These are phyloP conservation scores for Epinotia brunnichana DNA, from an alignment of 2,888 invertebrate genomes.

Conservation along the genomic window DNA sequence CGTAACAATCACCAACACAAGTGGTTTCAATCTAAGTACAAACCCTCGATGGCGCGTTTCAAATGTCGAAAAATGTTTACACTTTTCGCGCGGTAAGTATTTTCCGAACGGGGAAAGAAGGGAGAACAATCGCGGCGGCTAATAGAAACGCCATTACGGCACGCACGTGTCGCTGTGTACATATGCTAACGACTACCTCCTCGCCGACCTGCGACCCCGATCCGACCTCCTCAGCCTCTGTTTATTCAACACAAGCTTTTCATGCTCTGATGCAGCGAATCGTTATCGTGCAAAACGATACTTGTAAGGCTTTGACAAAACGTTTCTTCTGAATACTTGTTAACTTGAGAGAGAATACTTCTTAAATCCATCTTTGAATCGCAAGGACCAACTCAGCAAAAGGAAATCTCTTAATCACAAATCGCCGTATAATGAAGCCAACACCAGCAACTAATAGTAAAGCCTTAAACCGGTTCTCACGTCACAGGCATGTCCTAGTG, in stretches of 20 bases:
- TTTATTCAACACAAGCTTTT: conserved; percentile 33
- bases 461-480: no score
- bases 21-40: conserved; percentile 35
- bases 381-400: no score
- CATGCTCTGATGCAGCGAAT: conserved; percentile 29
- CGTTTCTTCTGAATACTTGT: conserved; percentile 14
- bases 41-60: conserved; percentile 19
- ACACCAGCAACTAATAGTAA: no score
- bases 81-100: conserved; percentile 38
- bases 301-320: conserved; percentile 2
- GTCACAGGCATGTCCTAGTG: no score
- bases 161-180: conserved; percentile 40
- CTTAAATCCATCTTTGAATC: no score
- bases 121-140: conserved; percentile 13
- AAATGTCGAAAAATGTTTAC: conserved; percentile 40
- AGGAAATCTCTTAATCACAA: no score
- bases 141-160: conserved; percentile 41
- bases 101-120: conserved; percentile 24
- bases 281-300: conserved; percentile 22
- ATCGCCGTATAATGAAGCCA: no score
- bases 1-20: conserved; percentile 31
- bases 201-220: conserved; percentile 12
- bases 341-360: no score
- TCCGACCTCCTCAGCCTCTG: conserved; percentile 7
- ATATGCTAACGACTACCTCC: conserved; percentile 39